Base-by-base conservation (phyloP, 2,797 vertebrate genomes). In the Gephyroberyx darwinii region DNA sequence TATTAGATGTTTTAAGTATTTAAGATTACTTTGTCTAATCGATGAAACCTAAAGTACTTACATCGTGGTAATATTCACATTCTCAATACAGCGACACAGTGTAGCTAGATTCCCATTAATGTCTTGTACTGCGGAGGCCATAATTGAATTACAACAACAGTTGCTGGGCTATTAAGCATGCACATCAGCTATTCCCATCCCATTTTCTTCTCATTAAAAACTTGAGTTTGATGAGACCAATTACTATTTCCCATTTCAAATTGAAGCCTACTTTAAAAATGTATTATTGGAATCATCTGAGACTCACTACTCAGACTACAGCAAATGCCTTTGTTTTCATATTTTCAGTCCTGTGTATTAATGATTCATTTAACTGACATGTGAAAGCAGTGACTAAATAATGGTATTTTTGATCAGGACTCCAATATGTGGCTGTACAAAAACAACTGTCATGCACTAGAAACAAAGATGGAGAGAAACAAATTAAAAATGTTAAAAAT, bases 331-430 rank as follows among this genome's bases (percentile, higher is more conserved):
- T 20, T 37, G 6, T 64, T 60, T 57, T 51, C 41, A 62, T 35
- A 37, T 57, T 71, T 51, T 45, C 50, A 7, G 43, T 8, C 12
- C 17, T 45, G 8, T 35, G 30, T 56, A 69, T 78, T 35, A 39
- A 55, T 39, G 14, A 22, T 33, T 30, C 51, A 35, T 41, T 58
- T 5, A 14, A 16, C 1, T 16, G 20, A 62, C 10, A 59, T 55
- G 8, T 54, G 60, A 45, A 22, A 47, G 52, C 43, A 5, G 14
- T 58, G 22, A 59, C 16, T 48, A n/a, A 54, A 35, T 35, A 35
- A 35, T 35, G 33, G 33, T 8, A 5, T 35, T 35, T 8, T 35
- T 35, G 33, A 35, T 35, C 33, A 35, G 33, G 33, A 35, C 33
- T 35, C 33, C 33, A 35, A 8, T 35, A 35, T 35, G 33, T 8